phyloP scores from a whole-genome alignment of 2,797 vertebrate species.

The Steatocranus sp. region DNA sequence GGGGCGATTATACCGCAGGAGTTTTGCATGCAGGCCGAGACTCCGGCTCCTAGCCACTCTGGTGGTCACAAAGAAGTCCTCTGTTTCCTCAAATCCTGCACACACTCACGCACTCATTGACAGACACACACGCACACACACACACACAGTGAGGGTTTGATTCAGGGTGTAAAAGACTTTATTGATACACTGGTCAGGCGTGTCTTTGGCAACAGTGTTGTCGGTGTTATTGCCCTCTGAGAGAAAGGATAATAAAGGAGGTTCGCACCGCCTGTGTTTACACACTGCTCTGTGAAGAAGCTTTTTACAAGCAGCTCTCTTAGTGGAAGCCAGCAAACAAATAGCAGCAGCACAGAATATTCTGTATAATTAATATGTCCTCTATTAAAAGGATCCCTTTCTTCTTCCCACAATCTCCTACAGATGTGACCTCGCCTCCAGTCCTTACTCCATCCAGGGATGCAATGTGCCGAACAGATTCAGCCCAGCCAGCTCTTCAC shows the following conservation, averaged over 20 bases:
- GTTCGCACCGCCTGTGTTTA: constrained; percentile 39
- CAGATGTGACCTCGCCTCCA: constrained; percentile 73
- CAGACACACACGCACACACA: not conserved
- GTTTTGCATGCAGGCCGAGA: constrained; percentile 65
- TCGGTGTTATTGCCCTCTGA: constrained; percentile 53
- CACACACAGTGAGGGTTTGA: constrained; percentile 46
- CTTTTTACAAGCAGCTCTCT: not conserved
- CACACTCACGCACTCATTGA: constrained; percentile 22
- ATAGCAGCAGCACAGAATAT: not conserved
- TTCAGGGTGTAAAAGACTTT: constrained; percentile 58
- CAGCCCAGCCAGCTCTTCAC: constrained; percentile 75
- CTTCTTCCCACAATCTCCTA: constrained; percentile 4
- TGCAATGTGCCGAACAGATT: constrained; percentile 77
- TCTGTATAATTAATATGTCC: not conserved
- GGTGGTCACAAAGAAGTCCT: constrained; percentile 66
- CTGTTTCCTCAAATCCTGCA: constrained; percentile 57
- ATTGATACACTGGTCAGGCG: constrained; percentile 61
- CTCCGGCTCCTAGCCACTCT: constrained; percentile 48
- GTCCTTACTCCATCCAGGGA: constrained; percentile 69
- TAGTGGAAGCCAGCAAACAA: not conserved
- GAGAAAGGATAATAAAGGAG: constrained; percentile 51
- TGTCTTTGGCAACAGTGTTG: constrained; percentile 62
- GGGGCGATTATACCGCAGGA: constrained; percentile 54
- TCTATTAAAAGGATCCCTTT: not conserved
- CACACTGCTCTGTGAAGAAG: constrained; percentile 32